Conservation (phyloP, 2,797 vertebrate species). For the Nannoperca obscura region DNA sequence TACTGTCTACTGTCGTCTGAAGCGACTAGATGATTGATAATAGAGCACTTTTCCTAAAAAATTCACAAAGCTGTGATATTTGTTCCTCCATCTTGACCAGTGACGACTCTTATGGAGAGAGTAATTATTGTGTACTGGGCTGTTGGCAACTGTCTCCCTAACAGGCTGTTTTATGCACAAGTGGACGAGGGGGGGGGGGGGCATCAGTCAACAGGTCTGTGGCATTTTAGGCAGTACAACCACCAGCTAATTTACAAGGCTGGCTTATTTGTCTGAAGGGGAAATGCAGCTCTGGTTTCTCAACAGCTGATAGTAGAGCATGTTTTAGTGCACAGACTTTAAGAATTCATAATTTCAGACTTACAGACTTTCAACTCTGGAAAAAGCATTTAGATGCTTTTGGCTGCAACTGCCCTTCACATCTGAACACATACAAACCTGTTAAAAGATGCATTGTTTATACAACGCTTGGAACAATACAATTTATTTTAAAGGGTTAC, state of each 20-base stretch:
- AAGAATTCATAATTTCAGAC: not conserved
- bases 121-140: constrained; percentile 16
- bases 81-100: not conserved
- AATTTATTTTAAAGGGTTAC: not conserved
- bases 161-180: constrained; percentile 7
- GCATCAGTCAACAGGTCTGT: not conserved
- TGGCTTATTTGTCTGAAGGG: constrained; percentile 19
- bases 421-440: not conserved
- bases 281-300: constrained; percentile 19
- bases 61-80: not conserved
- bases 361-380: no score
- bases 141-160: constrained; percentile 11
- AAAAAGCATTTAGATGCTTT: not conserved
- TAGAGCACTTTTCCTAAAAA: not conserved
- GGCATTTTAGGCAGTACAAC: not conserved
- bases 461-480: not conserved
- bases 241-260: not conserved
- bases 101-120: not conserved
- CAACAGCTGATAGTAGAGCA: constrained; percentile 8
- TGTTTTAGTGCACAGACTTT: not conserved
- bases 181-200: not conserved
- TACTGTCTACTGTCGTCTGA: not conserved
- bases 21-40: not conserved
- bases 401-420: constrained; percentile 14
- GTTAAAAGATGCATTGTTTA: not conserved